Conservation (phyloP, 2,888 invertebrate species). For the Pachymerium ferrugineum region DNA sequence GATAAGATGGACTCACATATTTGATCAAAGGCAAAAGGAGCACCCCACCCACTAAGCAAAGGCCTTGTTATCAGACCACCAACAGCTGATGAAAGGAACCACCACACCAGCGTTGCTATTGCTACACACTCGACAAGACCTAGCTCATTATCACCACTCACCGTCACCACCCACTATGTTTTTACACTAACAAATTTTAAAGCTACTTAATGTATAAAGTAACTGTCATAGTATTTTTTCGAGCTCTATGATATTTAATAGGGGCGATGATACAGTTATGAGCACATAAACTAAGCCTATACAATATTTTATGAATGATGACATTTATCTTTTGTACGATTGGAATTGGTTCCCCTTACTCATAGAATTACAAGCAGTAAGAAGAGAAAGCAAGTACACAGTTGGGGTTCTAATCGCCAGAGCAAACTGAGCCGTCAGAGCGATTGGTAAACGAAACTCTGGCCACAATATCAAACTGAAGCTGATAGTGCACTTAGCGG, state of each 20-base stretch:
- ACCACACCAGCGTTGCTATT: neutral
- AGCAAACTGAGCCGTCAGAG: conserved; percentile 27
- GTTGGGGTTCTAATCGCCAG: conserved; percentile 1
- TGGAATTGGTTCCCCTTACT: neutral
- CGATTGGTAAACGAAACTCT: conserved; percentile 5
- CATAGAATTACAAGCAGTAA: conserved; percentile 23
- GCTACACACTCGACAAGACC: neutral
- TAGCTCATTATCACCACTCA: neutral
- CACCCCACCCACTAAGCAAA: conserved; percentile 31
- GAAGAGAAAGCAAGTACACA: conserved; percentile 18
- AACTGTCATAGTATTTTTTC: too few species aligned
- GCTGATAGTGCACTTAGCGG: neutral
- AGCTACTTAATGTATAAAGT: too few species aligned
- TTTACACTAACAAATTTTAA: neutral
- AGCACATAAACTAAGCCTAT: neutral
- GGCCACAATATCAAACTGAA: neutral
- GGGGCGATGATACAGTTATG: too few species aligned
- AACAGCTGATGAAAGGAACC: conserved; percentile 29
- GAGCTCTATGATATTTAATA: too few species aligned
- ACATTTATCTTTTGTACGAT: neutral
- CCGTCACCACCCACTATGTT: neutral
- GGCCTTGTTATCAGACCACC: conserved; percentile 22
- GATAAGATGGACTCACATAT: conserved; percentile 31
- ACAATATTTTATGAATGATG: neutral
- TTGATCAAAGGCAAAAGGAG: conserved; percentile 28